Conservation (phyloP, 2,797 vertebrate species). For the Capromys pilorides region DNA sequence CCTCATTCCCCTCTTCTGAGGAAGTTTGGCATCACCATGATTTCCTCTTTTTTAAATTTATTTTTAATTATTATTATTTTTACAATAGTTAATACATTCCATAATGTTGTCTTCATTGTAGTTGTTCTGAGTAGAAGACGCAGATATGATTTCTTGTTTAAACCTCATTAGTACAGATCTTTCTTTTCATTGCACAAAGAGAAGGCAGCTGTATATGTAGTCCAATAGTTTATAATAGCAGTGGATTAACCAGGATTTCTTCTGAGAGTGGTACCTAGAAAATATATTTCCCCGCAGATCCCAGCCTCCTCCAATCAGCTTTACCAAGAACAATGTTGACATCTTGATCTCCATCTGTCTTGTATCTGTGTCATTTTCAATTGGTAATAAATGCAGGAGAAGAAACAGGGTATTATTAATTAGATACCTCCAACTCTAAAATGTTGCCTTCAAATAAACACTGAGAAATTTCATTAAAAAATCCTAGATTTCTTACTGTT, state of each 20-base stretch:
- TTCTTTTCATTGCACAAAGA: too few species aligned
- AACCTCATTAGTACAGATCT: too few species aligned
- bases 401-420: conserved; percentile 12
- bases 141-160: too few species aligned
- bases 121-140: too few species aligned
- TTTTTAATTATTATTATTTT: too few species aligned
- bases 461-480: conserved; percentile 11
- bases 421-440: conserved; percentile 38
- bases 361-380: conserved; percentile 50
- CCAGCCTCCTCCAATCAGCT: conserved; percentile 39
- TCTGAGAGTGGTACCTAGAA: conserved; percentile 60
- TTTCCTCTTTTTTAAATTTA: too few species aligned
- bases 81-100: too few species aligned
- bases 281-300: conserved; percentile 53
- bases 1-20: not conserved
- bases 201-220: too few species aligned
- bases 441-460: conserved; percentile 49
- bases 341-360: conserved; percentile 70
- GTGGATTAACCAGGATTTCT: conserved; percentile 29
- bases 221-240: too few species aligned
- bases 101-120: too few species aligned
- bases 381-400: conserved; percentile 37
- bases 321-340: conserved; percentile 56
- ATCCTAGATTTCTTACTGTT: conserved; percentile 4
- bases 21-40: not conserved